These are phyloP conservation scores for Gisinianus flammeolus DNA, from an alignment of 2,888 invertebrate genomes.

Conservation along the genomic window DNA sequence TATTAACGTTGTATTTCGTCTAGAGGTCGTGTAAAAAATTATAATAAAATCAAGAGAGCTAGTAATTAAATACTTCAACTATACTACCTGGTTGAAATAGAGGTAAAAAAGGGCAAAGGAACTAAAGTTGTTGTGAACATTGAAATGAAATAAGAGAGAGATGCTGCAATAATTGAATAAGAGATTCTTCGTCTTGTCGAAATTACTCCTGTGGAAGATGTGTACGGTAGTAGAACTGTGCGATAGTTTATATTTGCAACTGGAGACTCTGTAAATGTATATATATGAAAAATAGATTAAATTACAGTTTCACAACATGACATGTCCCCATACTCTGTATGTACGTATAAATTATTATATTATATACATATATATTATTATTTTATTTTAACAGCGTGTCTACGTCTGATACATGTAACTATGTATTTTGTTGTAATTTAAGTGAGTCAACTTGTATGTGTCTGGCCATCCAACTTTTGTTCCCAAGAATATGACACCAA, in stretches of 20 bases:
- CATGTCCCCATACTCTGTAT: too few relatives aligned
- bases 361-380: too few relatives aligned
- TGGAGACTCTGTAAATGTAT: constrained; percentile 47
- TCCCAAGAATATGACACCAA: too few relatives aligned
- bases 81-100: background rate
- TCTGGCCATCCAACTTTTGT: too few relatives aligned
- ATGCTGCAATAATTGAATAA: background rate
- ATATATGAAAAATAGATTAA: background rate
- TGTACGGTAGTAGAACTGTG: constrained; percentile 41
- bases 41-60: background rate
- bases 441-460: too few relatives aligned
- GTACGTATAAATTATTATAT: too few relatives aligned
- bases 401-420: too few relatives aligned
- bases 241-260: constrained; percentile 51
- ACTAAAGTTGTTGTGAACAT: background rate
- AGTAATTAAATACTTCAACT: background rate
- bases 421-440: too few relatives aligned
- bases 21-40: background rate
- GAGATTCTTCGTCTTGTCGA: background rate
- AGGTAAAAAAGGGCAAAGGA: background rate
- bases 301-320: too few relatives aligned
- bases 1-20: background rate
- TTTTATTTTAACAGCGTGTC: too few relatives aligned
- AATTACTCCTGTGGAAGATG: background rate
- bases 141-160: background rate